Conservation (phyloP, 2,797 vertebrate species). For the Uromys caudimaculatus region DNA sequence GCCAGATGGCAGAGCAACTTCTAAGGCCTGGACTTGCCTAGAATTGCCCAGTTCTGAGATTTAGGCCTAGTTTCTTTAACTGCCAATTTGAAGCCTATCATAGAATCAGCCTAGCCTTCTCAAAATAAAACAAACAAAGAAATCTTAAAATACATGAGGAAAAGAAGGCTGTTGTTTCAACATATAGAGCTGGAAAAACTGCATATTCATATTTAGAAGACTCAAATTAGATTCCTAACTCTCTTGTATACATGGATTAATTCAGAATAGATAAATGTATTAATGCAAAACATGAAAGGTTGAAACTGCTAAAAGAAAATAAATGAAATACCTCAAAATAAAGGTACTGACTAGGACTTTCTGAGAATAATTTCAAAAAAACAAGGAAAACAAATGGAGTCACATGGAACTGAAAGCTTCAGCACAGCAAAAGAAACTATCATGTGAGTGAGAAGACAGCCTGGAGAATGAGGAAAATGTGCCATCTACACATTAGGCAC, state of each 20-base stretch:
- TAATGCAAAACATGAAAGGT: not conserved
- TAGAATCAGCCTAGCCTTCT: not conserved
- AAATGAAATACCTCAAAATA: not conserved
- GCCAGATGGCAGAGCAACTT: no score
- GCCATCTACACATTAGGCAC: not conserved
- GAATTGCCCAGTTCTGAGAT: not conserved
- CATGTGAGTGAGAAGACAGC: not conserved
- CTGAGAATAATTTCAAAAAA: not conserved
- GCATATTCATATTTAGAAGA: not conserved
- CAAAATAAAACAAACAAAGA: not conserved
- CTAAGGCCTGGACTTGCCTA: no score
- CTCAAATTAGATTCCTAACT: not conserved
- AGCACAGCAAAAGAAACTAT: not conserved
- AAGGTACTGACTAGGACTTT: not conserved
- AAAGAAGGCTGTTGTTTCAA: not conserved
- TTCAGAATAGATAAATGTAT: not conserved
- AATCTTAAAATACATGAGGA: not conserved
- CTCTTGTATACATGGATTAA: not conserved
- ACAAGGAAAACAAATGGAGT: not conserved
- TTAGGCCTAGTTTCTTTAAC: not conserved
- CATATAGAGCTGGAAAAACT: not conserved
- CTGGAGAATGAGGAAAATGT: not conserved
- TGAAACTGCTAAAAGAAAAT: not conserved
- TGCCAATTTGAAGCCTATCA: not conserved
- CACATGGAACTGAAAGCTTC: not conserved